Base-by-base conservation (phyloP, 2,888 invertebrate genomes). In the Aporophyla nigra region DNA sequence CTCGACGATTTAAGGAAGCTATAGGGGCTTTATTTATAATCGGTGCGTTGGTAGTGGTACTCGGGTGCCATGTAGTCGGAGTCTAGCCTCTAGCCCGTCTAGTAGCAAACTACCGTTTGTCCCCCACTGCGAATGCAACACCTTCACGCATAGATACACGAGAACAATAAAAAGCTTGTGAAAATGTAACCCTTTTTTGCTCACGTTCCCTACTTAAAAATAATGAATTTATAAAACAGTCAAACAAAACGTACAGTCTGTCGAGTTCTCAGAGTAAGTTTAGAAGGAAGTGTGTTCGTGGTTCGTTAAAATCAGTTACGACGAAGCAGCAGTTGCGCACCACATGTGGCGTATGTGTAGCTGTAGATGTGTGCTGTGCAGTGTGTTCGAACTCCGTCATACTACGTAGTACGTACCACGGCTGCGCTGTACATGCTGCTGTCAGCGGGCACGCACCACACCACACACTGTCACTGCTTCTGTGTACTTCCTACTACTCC, bases 241-340 rank as follows among this genome's bases (percentile, higher is more conserved):
- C 5, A 51, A 33, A 33, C 5, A 51, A n/a, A 66, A 43, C 4
- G 14, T 33, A 33, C n/a, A 19, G 21, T 69, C 40, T 40, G 10
- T 24, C 7, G 40, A 40, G 24, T 53, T 69, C 40, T 40, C 21
- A 51, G 33, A 46, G 14, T 56, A 21, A 46, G 40, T 56, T n/a
- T 27, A 33, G 49, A 63, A 71, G 80, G 74, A 80, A 80, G 74
- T 78, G 70, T 72, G 40, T 56, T 65, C n/a, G 67, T 62, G 24
- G 72, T 62, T 54, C n/a, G 33, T 58, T 58, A 27, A 67, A 69
- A 75, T 61, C 63, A 33, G 71, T 71, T 58, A 69, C 21, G n/a
- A 40, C 58, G 49, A 61, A 66, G 53, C 59, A 56, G 56, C 86
- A 85, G 80, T 76, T 85, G 80, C 61, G 83, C 75, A 62, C 67